Evolutionary conservation across 2,797 vertebrate species (phyloP).

Genomic region (Propithecus perrieri): DNA sequence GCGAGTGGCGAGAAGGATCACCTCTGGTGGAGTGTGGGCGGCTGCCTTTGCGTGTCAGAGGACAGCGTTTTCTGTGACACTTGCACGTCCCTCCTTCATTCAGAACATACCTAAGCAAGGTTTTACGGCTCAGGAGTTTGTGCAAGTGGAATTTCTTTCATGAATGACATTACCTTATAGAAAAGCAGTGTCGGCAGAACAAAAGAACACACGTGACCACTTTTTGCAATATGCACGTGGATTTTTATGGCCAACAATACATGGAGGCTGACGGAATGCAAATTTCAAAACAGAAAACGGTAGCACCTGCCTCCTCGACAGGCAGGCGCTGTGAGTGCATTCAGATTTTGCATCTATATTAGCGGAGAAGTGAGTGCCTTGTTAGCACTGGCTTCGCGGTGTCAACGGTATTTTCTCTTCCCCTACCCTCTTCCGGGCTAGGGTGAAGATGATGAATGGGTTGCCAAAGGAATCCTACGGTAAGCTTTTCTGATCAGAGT

Average conservation of each 20-base stretch:
- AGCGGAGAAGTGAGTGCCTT: conserved; percentile 71
- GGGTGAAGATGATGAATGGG: conserved; percentile 77
- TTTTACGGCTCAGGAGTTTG: not conserved
- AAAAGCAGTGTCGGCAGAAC: not conserved
- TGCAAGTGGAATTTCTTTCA: not conserved
- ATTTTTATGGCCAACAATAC: rapidly evolving
- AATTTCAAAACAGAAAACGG: not conserved
- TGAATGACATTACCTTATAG: not conserved
- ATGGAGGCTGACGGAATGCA: not conserved
- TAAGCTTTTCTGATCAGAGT: conserved; percentile 72
- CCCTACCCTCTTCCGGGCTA: not conserved
- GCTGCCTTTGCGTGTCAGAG: rapidly evolving
- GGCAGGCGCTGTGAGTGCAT: conserved; percentile 41
- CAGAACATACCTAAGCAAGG: rapidly evolving
- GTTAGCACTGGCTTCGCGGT: conserved; percentile 68
- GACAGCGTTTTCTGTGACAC: not conserved
- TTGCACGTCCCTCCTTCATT: not conserved
- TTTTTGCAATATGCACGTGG: rapidly evolving
- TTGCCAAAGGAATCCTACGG: conserved; percentile 50
- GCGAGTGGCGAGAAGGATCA: rapidly evolving
- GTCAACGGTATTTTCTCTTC: conserved; percentile 57
- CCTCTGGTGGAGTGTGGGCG: too few species aligned
- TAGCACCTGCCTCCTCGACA: not conserved
- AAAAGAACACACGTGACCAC: rapidly evolving
- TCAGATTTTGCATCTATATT: conserved; percentile 12